Evolutionary conservation across 2,113 vertebrate species (phyloP), one percentile per base, ranked within the genome.

Genomic region (Thymallus thymallus): DNA sequence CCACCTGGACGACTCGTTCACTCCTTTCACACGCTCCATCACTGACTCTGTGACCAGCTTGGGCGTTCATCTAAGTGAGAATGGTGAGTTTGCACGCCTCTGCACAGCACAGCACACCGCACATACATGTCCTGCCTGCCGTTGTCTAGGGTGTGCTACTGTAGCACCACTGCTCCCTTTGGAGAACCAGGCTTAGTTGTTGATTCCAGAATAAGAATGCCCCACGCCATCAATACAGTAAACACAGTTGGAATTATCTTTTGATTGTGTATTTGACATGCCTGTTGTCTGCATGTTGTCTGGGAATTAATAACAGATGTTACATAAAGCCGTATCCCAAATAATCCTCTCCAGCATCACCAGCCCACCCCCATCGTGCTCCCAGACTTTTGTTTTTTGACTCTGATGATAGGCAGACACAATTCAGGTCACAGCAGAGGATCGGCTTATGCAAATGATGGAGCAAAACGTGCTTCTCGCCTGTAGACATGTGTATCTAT

Each of bases 1-100:
- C 84, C 92, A 92, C 85, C 93, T 96, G 92, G 94, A 96, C 76
- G 94, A 95, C 84, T 94, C 96, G 61, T 96, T 94, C 87, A 94
- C 94, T 51, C 48, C 48, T 91, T 94, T 96, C 88, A 91, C 94
- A 56, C 93, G 94, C 80, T 92, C 94, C 90, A 90, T 94, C 89
- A 91, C 92, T 83, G 92, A 93, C 91, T 92, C 92, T 48, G 93
- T 91, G 87, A 93, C 90, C 90, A 94, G 92, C 89, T 88, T 92
- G 60, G 94, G 86, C 84, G 93, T 94, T 91, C 95, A 93, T 86
- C 92, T 92, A 88, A 94, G 93, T 72, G 94, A 95, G 87, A 94
- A 95, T 91, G 95, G 94, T 95, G 88, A 93, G 95, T 72, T 68
- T 67, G 75, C 86, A 83, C 88, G 79, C 85, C 84, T 90, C 81